Base-by-base conservation (phyloP, 2,797 vertebrate species). In the Melanotaenia maccullochi region DNA sequence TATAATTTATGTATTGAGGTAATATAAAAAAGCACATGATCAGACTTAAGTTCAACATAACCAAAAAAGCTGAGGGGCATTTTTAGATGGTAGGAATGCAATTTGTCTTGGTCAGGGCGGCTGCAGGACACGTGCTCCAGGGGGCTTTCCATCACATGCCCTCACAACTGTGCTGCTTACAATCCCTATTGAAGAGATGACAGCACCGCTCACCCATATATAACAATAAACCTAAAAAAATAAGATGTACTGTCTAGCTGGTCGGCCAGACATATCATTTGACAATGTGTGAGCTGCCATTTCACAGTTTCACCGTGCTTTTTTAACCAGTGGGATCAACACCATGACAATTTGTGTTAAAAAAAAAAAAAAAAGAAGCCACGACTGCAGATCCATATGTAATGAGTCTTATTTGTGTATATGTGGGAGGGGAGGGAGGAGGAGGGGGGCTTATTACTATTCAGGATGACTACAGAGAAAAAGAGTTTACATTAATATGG, bases 21-120 rank as follows among this genome's bases (percentile, higher is more conserved):
- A 35, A 47, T 57, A 70, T 62, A 68, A 81, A 60, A 54, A 72
- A 44, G 60, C 85, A 78, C 83, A 83, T 86, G 87, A 86, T 72
- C 47, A 36, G 35, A 76, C 59, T 63, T 76, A 68, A 73, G 76
- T 69, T 57, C 51, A 65, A 65, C 72, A 79, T 71, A 73, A 80
- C 81, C 54, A 68, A 49, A 76, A 76, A 76, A 79, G 71, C 80
- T 44, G 1, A 68, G 25, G 76, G 69, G 79, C 74, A 76, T 73
- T 71, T 87, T 75, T 57, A 74, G 78, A 73, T 75, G 71, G 52
- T 66, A 61, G 87, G 76, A 75, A 86, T 85, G 73, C 24, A 44
- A 67, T 90, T 85, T 71, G 68, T 81, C 75, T 75, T 28, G 83
- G 85, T 87, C 67, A 68, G 74, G 58, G 68, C 58, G 75, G 66